Base-by-base conservation (phyloP, 2,113 vertebrate genomes). In the Orientallactaga bullata region DNA sequence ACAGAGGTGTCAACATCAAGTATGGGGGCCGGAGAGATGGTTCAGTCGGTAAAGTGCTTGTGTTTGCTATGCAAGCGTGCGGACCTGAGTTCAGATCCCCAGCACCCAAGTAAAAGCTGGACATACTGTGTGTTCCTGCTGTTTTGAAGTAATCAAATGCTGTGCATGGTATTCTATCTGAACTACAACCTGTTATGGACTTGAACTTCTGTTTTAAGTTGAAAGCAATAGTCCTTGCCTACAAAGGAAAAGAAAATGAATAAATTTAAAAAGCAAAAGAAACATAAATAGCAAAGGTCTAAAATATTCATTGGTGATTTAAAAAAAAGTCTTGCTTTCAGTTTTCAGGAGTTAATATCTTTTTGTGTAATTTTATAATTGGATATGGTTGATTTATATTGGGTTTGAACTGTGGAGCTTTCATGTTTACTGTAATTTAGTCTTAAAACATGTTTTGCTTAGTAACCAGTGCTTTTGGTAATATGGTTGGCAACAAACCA, bases 401-500 rank as follows among this genome's bases (percentile, higher is more conserved):
- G 98, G 98, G 98, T 99, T 98, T 98, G 98, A 98, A 99, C 98
- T 99, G 98, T 99, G 99, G 98, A 99, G 98, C 98, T 99, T 99
- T 99, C 98, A 98, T 98, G 97, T 98, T 98, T 98, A 98, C 98
- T 98, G 98, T 99, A 98, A 98, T 99, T 99, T 98, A 99, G 99
- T 99, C 99, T 99, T 99, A 99, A 99, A 98, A 98, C 98, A 98
- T 99, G 98, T 98, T 99, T 98, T 98, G 98, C 98, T 98, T 98
- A 98, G 98, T 99, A 98, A 98, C 97, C 98, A 97, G 98, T 98
- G 98, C 98, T 98, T 99, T 98, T 98, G 97, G 98, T 98, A 98
- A 99, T 98, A 98, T 98, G 99, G 98, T 99, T 98, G 98, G 98
- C 99, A 99, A 99, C 98, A 98, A 98, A 98, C 98, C 97, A 98